These are phyloP conservation scores for Chlorodrepanis virens DNA, from an alignment of 2,113 vertebrate genomes.

Conservation along the genomic window DNA sequence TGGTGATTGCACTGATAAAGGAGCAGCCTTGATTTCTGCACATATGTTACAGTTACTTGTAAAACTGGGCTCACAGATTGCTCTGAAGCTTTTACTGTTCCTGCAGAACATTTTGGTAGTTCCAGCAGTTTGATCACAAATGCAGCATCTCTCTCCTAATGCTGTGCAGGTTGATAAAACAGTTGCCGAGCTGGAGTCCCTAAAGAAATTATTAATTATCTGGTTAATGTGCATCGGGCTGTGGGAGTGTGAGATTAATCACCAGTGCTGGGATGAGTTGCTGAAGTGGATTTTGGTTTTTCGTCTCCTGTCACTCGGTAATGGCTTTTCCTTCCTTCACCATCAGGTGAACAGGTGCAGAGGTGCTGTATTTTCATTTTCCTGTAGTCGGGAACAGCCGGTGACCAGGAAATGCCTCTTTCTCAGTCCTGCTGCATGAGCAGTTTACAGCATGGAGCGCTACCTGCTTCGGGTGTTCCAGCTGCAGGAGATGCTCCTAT, in stretches of 20 bases:
- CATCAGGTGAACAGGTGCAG: constrained; percentile 83
- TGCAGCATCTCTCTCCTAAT: constrained; percentile 62
- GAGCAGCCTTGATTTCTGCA: background rate
- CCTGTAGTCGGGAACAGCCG: constrained; percentile 78
- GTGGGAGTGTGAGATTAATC: constrained; percentile 95
- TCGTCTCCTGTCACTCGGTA: constrained; percentile 82
- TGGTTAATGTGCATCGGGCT: constrained; percentile 97
- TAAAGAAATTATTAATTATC: constrained; percentile 99
- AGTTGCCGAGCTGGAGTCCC: constrained; percentile 87
- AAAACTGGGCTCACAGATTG: background rate
- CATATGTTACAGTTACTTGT: background rate
- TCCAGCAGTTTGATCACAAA: constrained; percentile 67
- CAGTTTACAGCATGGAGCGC: constrained; percentile 62
- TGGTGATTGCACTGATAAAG: background rate
- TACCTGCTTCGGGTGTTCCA: constrained; percentile 46
- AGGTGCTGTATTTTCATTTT: constrained; percentile 83
- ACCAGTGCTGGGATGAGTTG: constrained; percentile 83
- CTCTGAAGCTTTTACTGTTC: constrained; percentile 29
- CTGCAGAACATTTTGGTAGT: constrained; percentile 26
- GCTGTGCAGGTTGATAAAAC: constrained; percentile 88
- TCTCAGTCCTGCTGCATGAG: constrained; percentile 76
- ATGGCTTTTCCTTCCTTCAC: constrained; percentile 82
- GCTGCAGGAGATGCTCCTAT: constrained; percentile 53
- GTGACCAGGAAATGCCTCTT: constrained; percentile 72
- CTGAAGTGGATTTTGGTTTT: constrained; percentile 86